Conservation (phyloP, 2,113 vertebrate genomes). For the Dicrurus megarhynchus region DNA sequence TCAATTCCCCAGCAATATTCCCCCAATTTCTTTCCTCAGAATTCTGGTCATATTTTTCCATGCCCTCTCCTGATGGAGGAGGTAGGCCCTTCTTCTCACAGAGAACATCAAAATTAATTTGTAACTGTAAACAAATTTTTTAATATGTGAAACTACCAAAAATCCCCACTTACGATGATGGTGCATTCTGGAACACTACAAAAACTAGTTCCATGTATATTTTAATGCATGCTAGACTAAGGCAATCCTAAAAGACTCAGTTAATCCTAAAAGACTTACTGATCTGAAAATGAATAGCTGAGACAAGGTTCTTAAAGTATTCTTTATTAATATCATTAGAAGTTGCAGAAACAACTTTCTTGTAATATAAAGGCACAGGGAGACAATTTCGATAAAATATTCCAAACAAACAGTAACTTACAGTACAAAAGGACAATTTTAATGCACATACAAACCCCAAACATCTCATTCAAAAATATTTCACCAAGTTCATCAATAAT, state of each 20-base stretch:
- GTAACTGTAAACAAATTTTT: neutral
- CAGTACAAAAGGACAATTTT: slow-evolving; percentile 96
- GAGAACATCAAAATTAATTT: neutral
- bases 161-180: neutral
- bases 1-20: neutral
- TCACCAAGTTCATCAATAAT: slow-evolving; percentile 70
- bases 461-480: slow-evolving; percentile 83
- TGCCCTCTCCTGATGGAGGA: neutral
- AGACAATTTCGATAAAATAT: slow-evolving; percentile 95
- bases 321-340: slow-evolving; percentile 98
- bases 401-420: slow-evolving; percentile 87
- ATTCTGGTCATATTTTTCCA: neutral
- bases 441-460: slow-evolving; percentile 90
- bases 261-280: neutral
- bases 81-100: neutral
- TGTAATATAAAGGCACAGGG: slow-evolving; percentile 98
- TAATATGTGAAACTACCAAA: neutral
- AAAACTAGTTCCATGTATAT: neutral
- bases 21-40: neutral
- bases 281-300: neutral
- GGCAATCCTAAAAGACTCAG: neutral
- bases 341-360: slow-evolving; percentile 97
- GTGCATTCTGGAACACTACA: neutral
- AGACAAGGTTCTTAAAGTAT: slow-evolving; percentile 74
- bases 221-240: neutral